phyloP scores from a whole-genome alignment of 2,113 vertebrate species.

The Scomber scombrus region DNA sequence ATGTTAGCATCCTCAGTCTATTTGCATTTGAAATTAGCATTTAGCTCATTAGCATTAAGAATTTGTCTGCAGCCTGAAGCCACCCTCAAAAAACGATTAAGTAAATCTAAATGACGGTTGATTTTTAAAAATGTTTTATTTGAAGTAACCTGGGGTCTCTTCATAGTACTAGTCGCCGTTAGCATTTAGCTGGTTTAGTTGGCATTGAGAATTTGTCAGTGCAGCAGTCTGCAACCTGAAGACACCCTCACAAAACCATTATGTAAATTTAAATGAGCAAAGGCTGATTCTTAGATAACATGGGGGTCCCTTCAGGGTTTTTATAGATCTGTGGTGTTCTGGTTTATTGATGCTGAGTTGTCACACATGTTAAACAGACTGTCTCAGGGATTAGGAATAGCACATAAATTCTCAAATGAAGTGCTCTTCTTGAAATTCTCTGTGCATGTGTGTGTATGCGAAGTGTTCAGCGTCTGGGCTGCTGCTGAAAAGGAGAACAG shows the following conservation, averaged over 20 bases:
- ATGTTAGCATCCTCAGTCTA: no score
- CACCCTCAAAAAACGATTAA: no score
- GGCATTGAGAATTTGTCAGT: background rate
- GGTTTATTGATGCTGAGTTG: slow-evolving; percentile 46
- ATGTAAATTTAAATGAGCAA: background rate
- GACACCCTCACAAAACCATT: background rate
- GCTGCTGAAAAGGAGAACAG: slow-evolving; percentile 68
- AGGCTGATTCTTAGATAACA: background rate
- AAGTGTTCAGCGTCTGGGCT: slow-evolving; percentile 36
- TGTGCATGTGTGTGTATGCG: slow-evolving; percentile 28
- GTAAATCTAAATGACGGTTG: no score
- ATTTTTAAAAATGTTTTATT: no score
- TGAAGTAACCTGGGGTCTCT: no score
- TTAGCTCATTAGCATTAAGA: no score
- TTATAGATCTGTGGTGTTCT: slow-evolving; percentile 33
- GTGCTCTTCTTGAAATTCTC: slow-evolving; percentile 45
- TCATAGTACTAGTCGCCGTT: no score
- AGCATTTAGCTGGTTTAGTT: no score
- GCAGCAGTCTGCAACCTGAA: background rate
- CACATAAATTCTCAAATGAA: slow-evolving; percentile 36
- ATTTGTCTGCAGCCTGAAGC: no score
- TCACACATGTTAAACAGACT: slow-evolving; percentile 34
- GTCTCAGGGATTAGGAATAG: slow-evolving; percentile 48
- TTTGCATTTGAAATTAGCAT: no score
- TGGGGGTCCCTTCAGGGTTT: fast-evolving